Evolutionary conservation across 2,797 vertebrate species (phyloP).

Genomic region (Halcyon smyrnensis): DNA sequence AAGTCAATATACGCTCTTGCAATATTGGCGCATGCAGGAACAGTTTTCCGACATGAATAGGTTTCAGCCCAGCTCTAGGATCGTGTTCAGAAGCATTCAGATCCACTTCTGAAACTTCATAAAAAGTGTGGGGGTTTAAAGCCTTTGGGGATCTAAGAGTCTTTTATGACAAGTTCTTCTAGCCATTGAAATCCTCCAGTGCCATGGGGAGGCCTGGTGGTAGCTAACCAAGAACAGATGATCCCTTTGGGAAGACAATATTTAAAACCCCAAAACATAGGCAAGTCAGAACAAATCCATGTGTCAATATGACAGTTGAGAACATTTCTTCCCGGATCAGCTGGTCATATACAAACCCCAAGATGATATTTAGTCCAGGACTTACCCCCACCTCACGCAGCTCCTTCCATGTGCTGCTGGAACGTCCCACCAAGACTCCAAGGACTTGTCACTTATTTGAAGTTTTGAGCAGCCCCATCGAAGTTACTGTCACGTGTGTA

Average conservation of each 20-base stretch:
- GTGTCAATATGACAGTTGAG: background rate
- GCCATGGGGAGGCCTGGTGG: background rate
- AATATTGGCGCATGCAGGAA: background rate
- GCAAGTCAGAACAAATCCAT: conserved; percentile 10
- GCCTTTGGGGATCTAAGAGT: conserved; percentile 1
- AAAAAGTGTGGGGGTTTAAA: background rate
- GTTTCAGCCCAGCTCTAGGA: conserved; percentile 7
- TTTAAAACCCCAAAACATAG: background rate
- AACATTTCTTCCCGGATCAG: background rate
- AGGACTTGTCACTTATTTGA: background rate
- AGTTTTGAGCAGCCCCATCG: background rate
- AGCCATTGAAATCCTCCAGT: background rate
- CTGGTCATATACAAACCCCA: background rate
- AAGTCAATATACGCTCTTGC: conserved; percentile 39
- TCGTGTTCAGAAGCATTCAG: conserved; percentile 4
- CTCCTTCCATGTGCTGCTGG: background rate
- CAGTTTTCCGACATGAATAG: background rate
- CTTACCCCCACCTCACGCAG: accelerated
- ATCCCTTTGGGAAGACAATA: conserved; percentile 24
- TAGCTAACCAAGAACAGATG: conserved; percentile 57
- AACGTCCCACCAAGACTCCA: background rate
- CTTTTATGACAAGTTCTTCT: conserved; percentile 34
- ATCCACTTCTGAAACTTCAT: conserved; percentile 3
- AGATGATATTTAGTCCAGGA: background rate
- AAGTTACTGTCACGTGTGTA: accelerated